phyloP scores from a whole-genome alignment of 2,888 invertebrate genomes.

The Amphimallon solstitiale region DNA sequence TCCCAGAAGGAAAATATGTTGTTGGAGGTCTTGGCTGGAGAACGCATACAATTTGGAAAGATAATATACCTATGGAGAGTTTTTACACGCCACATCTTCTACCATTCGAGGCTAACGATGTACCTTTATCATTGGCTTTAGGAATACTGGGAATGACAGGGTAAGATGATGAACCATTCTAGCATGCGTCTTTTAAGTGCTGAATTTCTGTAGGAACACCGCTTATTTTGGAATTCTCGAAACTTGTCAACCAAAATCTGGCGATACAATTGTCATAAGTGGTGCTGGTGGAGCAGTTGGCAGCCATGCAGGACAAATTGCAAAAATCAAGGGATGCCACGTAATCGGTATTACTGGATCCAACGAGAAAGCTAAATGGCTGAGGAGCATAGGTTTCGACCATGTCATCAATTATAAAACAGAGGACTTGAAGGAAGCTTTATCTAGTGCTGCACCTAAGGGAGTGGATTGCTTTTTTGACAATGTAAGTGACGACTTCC shows the following conservation, averaged over 20 bases:
- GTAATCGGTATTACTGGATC: constrained; percentile 79
- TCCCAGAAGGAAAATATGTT: constrained; percentile 72
- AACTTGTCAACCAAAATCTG: constrained; percentile 75
- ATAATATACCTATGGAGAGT: constrained; percentile 72
- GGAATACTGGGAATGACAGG: constrained; percentile 78
- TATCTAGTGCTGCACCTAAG: constrained; percentile 72
- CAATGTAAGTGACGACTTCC: constrained; percentile 71
- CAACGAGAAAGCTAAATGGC: constrained; percentile 76
- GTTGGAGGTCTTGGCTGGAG: constrained; percentile 77
- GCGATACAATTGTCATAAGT: constrained; percentile 79
- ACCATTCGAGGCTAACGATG: constrained; percentile 69
- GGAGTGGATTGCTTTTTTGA: constrained; percentile 83
- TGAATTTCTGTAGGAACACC: constrained; percentile 67
- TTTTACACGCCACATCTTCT: constrained; percentile 58
- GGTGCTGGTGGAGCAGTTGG: constrained; percentile 85
- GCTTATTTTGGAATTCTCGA: constrained; percentile 81
- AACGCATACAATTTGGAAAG: constrained; percentile 69
- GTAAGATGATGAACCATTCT: constrained; percentile 57
- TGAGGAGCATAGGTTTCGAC: constrained; percentile 75
- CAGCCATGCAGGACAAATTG: constrained; percentile 81
- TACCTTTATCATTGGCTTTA: constrained; percentile 71
- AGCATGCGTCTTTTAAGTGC: neutral
- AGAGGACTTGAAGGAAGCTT: constrained; percentile 64
- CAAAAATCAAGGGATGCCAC: constrained; percentile 74
- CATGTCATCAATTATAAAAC: constrained; percentile 79